phyloP scores from a whole-genome alignment of 2,888 invertebrate genomes.

The Coremacera marginata region DNA sequence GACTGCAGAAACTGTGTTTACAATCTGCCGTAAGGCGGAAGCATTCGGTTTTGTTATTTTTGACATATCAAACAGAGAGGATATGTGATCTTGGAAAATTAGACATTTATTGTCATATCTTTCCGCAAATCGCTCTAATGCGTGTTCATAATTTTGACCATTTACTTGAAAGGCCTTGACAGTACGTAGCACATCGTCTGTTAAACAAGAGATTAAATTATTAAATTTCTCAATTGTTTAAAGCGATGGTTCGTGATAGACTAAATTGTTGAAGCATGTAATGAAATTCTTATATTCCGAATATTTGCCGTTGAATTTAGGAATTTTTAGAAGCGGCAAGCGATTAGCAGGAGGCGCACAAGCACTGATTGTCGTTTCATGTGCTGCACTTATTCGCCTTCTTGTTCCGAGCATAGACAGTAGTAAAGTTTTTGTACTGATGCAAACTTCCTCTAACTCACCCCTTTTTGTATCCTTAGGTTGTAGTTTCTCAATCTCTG shows the following conservation, averaged over 20 bases:
- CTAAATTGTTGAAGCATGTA: slow-evolving; percentile 31
- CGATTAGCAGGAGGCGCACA: background rate
- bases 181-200: slow-evolving; percentile 9
- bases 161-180: slow-evolving; percentile 35
- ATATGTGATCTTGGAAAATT: slow-evolving; percentile 32
- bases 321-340: slow-evolving; percentile 30
- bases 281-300: slow-evolving; percentile 40
- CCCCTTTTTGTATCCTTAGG: background rate
- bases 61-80: slow-evolving; percentile 13
- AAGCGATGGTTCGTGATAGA: slow-evolving; percentile 22
- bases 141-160: slow-evolving; percentile 25
- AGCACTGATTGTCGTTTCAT: no score
- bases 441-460: slow-evolving; percentile 29
- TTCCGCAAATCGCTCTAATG: slow-evolving; percentile 6
- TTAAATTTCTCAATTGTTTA: slow-evolving; percentile 41
- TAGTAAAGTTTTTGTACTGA: slow-evolving; percentile 15
- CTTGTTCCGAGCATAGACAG: background rate
- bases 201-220: slow-evolving; percentile 31
- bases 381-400: background rate
- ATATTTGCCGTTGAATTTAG: slow-evolving; percentile 35
- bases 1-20: slow-evolving; percentile 22
- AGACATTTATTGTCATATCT: slow-evolving; percentile 34
- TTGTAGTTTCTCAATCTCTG: slow-evolving; percentile 16
- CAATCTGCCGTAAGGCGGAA: background rate
- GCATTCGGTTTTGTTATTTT: background rate